Evolutionary conservation across 2,797 vertebrate species (phyloP), one percentile per base, ranked within the genome.

Genomic region (Sebastes diaconus): DNA sequence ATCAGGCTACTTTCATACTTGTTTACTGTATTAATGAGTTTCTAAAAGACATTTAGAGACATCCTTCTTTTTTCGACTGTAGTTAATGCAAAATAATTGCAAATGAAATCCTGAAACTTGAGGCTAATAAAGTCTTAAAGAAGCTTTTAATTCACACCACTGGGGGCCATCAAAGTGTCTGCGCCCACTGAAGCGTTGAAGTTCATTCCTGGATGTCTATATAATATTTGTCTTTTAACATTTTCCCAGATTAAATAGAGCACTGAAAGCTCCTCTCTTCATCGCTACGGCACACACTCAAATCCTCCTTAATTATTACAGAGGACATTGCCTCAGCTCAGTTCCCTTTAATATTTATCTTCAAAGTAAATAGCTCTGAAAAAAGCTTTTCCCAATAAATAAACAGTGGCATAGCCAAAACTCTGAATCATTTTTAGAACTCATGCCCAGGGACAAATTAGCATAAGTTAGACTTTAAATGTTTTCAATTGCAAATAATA

Each of bases 341-440:
- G 30, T 54, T 75, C 29, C 66, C 79, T 75, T 79, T 50, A 55
- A 70, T 27, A 73, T 79, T 77, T 81, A 83, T 88, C 86, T 81
- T 90, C 86, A 88, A 87, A 88, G 86, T 79, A 68, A 71, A 77
- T 4, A 18, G 30, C 79, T 75, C 29, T 29, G 25, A 32, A 77
- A 59, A 63, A 74, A 77, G 27, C 42, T 70, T 42, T 30, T 6
- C 1, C 2, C 83, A 74, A 57, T 32, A 77, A 88, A 72, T 52
- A 71, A 85, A 81, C 42, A 68, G n/a, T 67, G 46, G 30, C 73
- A 36, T 14, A 16, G 54, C 68, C 71, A 42, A 66, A 81, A 70
- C 34, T 54, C 39, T 8, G 18, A 39, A 64, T 83, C 29, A 65
- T 67, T 68, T 75, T 63, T 34, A 75, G 24, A 73, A 36, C 22